Conservation (phyloP, 1,140 invertebrate genomes). For the Heliconius melpomene region DNA sequence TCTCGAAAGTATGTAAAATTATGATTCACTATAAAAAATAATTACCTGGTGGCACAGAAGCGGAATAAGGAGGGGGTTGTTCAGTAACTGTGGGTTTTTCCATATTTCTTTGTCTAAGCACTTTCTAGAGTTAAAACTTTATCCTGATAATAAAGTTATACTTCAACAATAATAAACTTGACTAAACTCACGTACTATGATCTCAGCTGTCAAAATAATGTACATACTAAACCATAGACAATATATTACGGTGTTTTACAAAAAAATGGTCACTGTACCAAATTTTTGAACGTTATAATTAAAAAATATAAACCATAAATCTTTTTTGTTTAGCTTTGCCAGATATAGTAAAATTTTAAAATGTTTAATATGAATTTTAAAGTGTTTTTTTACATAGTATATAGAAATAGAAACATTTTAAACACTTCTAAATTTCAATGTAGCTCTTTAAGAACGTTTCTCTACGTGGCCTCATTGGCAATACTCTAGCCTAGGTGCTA, state of each 20-base stretch:
- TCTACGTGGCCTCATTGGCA: too few relatives aligned
- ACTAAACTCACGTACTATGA: background rate
- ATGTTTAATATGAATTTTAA: too few relatives aligned
- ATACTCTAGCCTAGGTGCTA: too few relatives aligned
- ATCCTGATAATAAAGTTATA: background rate
- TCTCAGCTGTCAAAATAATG: constrained; percentile 21
- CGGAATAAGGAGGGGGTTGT: constrained; percentile 66
- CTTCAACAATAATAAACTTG: constrained; percentile 17
- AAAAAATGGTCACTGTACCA: too few relatives aligned
- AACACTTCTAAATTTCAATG: too few relatives aligned
- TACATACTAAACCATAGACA: background rate
- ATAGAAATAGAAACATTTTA: too few relatives aligned
- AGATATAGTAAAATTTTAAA: background rate
- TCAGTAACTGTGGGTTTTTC: constrained; percentile 68
- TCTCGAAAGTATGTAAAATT: constrained; percentile 36
- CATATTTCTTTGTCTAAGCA: constrained; percentile 48
- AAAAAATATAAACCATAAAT: too few relatives aligned
- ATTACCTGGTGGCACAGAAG: constrained; percentile 58
- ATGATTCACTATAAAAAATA: constrained; percentile 49
- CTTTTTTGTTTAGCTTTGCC: background rate
- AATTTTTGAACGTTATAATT: too few relatives aligned
- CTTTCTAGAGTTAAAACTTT: constrained; percentile 19
- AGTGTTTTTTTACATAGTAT: too few relatives aligned
- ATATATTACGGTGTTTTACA: background rate
- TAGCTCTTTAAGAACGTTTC: too few relatives aligned